phyloP scores from a whole-genome alignment of 2,888 invertebrate genomes.

The Limnephilus lunatus region DNA sequence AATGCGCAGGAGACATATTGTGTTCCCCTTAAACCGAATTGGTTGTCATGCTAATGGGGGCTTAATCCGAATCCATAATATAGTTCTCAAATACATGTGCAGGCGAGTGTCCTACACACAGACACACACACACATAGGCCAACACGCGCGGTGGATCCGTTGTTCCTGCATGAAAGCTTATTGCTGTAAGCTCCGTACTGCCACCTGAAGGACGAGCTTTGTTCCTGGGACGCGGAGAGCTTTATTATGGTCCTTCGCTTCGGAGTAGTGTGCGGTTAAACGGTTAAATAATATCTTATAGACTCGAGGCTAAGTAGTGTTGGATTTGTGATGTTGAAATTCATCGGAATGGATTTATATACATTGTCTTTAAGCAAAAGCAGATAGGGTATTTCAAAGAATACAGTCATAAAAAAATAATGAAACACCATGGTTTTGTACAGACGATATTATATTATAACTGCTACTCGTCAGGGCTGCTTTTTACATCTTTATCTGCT shows the following conservation, averaged over 20 bases:
- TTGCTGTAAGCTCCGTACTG: constrained; percentile 39
- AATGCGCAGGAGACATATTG: constrained; percentile 47
- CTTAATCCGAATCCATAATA: constrained; percentile 51
- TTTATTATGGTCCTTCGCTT: not conserved
- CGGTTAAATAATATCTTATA: constrained; percentile 10
- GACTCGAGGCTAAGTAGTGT: not conserved
- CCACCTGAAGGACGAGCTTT: constrained; percentile 44
- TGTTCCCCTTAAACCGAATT: constrained; percentile 57
- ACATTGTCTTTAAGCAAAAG: not conserved
- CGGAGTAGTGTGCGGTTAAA: constrained; percentile 4
- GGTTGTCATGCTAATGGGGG: constrained; percentile 61
- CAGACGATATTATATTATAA: not conserved
- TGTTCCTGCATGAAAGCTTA: constrained; percentile 41
- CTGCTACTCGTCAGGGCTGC: no score
- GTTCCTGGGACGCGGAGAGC: constrained; percentile 34
- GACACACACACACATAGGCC: not conserved
- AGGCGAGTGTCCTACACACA: not conserved
- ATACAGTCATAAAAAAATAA: not conserved
- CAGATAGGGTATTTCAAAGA: not conserved
- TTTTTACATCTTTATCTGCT: no score
- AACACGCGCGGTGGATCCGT: not conserved
- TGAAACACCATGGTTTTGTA: not conserved
- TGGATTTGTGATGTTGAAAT: not conserved
- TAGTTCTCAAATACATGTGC: constrained; percentile 13
- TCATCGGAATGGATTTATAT: not conserved